Evolutionary conservation across 2,113 vertebrate species (phyloP), one percentile per base, ranked within the genome.

Genomic region (Tetraodon nigroviridis): DNA sequence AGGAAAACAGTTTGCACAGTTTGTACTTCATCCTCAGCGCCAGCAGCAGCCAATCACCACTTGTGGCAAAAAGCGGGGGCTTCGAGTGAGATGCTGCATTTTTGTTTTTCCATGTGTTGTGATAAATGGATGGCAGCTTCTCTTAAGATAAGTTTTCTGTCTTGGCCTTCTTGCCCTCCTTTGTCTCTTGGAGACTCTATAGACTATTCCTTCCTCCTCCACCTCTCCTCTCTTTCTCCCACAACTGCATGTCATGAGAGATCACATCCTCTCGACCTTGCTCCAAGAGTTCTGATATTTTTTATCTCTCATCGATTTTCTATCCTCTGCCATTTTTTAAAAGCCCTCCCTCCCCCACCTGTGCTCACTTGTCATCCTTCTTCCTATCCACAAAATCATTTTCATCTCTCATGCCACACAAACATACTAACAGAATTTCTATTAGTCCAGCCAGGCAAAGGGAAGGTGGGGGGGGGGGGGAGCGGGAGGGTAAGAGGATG

Each of bases 201-300:
- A 46, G 64, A 49, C 22, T 60, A 53, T 11, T 20, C 47, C 27
- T 53, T 6, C 69, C 47, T 27, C 54, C 61, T 42, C 50, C 64
- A 24, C 67, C 67, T 64, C 58, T 55, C 69, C 70, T 55, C 48
- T 3, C 51, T 18, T 12, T 74, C 79, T 75, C 78, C 71, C 84
- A 83, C 76, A 77, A 80, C 79, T 69, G 58, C 61, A 83, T 77
- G 76, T 85, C 68, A 62, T 86, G 82, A 87, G 73, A 88, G 89
- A 89, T 89, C 86, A 88, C 84, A 87, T 90, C 84, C 89, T 87
- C 80, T 88, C 90, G 89, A 90, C 89, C 89, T 90, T 90, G 89
- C 87, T 90, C 78, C 84, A 84, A 83, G 84, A 86, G 62, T 79
- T 84, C 70, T 86, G 82, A 89, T 88, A 82, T 89, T 85, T 90